These are phyloP conservation scores for Gobionotothen gibberifrons DNA, from an alignment of 2,797 vertebrate genomes.

Conservation along the genomic window DNA sequence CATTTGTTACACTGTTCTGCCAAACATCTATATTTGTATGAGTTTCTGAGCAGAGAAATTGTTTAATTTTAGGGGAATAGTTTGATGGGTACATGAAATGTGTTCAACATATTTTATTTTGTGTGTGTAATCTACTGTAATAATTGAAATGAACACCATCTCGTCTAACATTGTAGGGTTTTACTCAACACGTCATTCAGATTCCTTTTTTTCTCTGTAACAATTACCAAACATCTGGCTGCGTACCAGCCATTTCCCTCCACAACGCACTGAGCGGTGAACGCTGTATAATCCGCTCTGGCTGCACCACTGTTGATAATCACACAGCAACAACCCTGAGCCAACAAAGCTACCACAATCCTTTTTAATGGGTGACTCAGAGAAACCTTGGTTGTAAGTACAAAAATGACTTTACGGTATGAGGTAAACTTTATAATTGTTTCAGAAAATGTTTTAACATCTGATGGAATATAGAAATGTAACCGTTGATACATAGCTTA, in stretches of 20 bases:
- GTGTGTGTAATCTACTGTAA: not conserved
- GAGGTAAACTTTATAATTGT: conserved; percentile 17
- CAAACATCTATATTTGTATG: not conserved
- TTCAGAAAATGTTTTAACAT: not conserved
- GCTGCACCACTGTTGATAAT: conserved; percentile 22
- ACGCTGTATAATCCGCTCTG: not conserved
- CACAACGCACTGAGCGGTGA: conserved; percentile 5
- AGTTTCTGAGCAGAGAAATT: not conserved
- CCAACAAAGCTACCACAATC: not conserved
- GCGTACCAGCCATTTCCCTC: not conserved
- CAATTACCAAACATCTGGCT: conserved; percentile 33
- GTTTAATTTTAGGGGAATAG: not conserved
- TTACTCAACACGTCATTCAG: conserved; percentile 10
- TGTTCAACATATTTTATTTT: not conserved
- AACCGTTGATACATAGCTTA: too few species aligned
- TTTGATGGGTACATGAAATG: not conserved
- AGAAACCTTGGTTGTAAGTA: not conserved
- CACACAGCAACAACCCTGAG: conserved; percentile 13
- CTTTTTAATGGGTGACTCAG: not conserved
- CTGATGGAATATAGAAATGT: conserved; percentile 1
- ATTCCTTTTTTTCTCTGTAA: not conserved
- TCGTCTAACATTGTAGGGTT: conserved; percentile 6
- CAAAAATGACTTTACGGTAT: not conserved
- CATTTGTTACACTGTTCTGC: not conserved
- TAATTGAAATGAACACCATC: conserved; percentile 13